These are phyloP conservation scores for Calvadosia cruxmelitensis DNA, from an alignment of 30 jellyfish, hydroid and myxozoan species.

Conservation along the genomic window DNA sequence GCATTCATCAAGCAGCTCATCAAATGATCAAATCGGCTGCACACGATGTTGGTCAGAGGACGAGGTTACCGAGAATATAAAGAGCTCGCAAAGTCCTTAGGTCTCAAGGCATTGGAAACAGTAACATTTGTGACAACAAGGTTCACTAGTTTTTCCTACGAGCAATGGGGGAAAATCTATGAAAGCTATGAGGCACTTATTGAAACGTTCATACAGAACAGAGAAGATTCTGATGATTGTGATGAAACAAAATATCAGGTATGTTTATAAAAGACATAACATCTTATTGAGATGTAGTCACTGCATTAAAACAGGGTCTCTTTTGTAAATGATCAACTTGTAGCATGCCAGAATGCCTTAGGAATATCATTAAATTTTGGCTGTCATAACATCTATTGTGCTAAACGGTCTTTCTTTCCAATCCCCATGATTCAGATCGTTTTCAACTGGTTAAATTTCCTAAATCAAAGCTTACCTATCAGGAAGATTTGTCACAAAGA, in stretches of 20 bases:
- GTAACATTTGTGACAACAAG: background rate
- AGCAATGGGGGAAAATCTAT: constrained; percentile 3
- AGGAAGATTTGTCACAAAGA: too few relatives aligned
- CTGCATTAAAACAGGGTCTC: too few relatives aligned
- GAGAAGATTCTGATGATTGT: constrained; percentile 6
- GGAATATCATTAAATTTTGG: too few relatives aligned
- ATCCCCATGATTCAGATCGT: too few relatives aligned
- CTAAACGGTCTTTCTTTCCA: too few relatives aligned
- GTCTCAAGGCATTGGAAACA: constrained; percentile 5
- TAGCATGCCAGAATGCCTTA: too few relatives aligned
- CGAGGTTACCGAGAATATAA: constrained; percentile 15
- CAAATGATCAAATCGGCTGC: constrained; percentile 4
- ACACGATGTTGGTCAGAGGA: constrained; percentile 10
- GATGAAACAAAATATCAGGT: constrained; percentile 8
- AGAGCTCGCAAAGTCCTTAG: constrained; percentile 1
- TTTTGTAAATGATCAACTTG: too few relatives aligned
- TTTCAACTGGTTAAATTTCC: too few relatives aligned
- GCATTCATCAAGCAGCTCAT: constrained; percentile 3
- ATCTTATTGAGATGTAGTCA: too few relatives aligned
- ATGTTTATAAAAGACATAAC: too few relatives aligned
- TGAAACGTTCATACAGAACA: background rate
- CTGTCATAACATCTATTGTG: too few relatives aligned
- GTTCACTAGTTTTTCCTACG: constrained; percentile 6
- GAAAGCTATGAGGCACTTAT: background rate
- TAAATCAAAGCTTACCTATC: too few relatives aligned